Evolutionary conservation across 2,113 vertebrate genomes (phyloP), one percentile per base, ranked within the genome.

Genomic region (Tragelaphus imberbis): DNA sequence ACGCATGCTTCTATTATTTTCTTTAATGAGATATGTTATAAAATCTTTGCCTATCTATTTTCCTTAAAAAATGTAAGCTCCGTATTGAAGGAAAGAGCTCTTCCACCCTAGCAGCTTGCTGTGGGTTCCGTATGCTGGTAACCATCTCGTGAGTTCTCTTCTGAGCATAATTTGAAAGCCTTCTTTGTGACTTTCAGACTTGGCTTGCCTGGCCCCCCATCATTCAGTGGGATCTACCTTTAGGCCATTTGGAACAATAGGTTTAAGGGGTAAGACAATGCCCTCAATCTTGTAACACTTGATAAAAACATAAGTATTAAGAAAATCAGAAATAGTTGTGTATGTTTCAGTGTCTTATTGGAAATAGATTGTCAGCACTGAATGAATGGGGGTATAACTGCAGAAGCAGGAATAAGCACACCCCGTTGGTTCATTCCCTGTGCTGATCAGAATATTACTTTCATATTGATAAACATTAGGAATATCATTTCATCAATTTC

Each of bases 311-410:
- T 25, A 65, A 61, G 59, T 59, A 53, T 51, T 61, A 84, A 61
- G 28, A 68, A 56, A 93, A 84, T 71, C 21, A 80, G 25, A 80
- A 75, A 9, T 53, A 44, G 44, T 58, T 40, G n/a, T 33, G 2
- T 5, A 2, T 71, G 11, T n/a, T 71, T 87, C 7, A 7, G 0
- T 47, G 4, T 56, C 91, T 77, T 63, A 61, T 14, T 90, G 40
- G 11, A 82, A 87, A 12, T 36, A 63, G 27, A 4, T 6, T 16
- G 0, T 27, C 58, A 33, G 47, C 10, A 36, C 0, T 88, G 13
- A 47, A 21, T 81, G 44, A 28, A 1, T 7, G 6, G 3, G 27
- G 0, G 9, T 30, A 0, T 2, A 44, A 91, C 5, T 63, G 9
- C 19, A 79, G 58, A 7, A 33, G 28, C 40, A 71, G 65, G 27